Percentiles rank a stretch among this genome's conserved stretches.
These are phyloP conservation scores for Nephrocerus scutellatus DNA, from an alignment of 2,888 invertebrate genomes.

Conservation along the genomic window DNA sequence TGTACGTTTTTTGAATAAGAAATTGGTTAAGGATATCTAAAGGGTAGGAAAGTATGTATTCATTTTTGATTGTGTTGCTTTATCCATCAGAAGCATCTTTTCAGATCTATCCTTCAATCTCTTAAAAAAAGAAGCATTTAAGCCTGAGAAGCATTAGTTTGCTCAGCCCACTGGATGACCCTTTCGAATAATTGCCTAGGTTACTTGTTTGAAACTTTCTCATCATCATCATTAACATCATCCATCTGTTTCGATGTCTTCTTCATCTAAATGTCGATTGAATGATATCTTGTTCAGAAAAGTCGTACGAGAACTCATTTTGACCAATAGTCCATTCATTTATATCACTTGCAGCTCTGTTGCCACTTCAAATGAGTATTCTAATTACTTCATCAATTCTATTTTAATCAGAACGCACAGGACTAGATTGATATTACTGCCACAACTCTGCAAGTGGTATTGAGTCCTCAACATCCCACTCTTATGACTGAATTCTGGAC, in stretches of 20 bases:
- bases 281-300: constrained; percentile 6
- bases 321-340: constrained; percentile 6
- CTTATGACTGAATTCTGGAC: constrained; percentile 4
- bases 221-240: constrained; percentile 1
- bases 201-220: constrained; percentile 4
- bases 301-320: constrained; percentile 9
- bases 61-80: no score
- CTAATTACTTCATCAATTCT: constrained; percentile 5
- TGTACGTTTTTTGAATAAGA: no score
- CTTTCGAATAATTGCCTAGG: constrained; percentile 1
- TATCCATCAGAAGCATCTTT: constrained; percentile 4
- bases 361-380: constrained; percentile 1
- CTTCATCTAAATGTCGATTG: constrained; percentile 7
- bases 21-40: no score
- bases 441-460: constrained; percentile 5
- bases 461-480: constrained; percentile 5
- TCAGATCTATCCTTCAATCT: constrained; percentile 5
- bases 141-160: constrained; percentile 8
- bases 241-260: constrained; percentile 4
- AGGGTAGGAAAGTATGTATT: no score
- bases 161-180: constrained; percentile 1
- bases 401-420: constrained; percentile 8
- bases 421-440: constrained; percentile 5
- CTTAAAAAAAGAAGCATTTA: constrained; percentile 4
- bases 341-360: constrained; percentile 4